phyloP scores from a whole-genome alignment of 2,888 invertebrate species.

The Erebia epiphron region DNA sequence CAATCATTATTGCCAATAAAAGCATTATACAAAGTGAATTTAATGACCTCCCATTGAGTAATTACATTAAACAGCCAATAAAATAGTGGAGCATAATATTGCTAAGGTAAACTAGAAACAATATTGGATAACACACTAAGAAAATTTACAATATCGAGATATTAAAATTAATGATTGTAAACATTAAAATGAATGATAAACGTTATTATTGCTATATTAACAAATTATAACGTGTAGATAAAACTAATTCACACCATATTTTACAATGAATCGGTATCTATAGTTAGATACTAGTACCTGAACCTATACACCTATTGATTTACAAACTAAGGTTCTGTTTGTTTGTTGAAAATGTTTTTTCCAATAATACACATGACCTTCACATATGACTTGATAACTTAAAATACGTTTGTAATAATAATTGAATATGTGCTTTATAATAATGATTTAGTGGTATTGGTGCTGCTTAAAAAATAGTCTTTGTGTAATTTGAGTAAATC shows the following conservation, averaged over 20 bases:
- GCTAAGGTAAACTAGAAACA: constrained; percentile 13
- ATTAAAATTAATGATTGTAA: constrained; percentile 11
- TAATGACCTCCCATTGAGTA: constrained; percentile 23
- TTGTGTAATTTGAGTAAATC: no score
- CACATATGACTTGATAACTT: no score
- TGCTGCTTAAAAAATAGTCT: no score
- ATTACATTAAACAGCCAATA: constrained; percentile 23
- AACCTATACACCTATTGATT: no score
- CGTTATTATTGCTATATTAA: not conserved
- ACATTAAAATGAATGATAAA: constrained; percentile 10
- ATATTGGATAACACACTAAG: constrained; percentile 15
- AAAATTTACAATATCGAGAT: constrained; percentile 15
- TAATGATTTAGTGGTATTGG: no score
- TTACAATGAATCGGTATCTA: not conserved
- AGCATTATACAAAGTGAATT: constrained; percentile 29
- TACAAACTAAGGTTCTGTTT: no score
- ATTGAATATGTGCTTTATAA: no score
- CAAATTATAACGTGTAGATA: constrained; percentile 2
- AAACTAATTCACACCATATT: not conserved
- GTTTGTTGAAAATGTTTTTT: no score
- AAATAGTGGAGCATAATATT: constrained; percentile 18
- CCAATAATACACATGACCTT: no score
- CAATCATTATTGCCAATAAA: constrained; percentile 27
- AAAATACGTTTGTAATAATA: no score
- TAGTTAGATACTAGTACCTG: no score